These are phyloP conservation scores for Onchidella celtica DNA, from an alignment of 2,888 invertebrate species.

Conservation along the genomic window DNA sequence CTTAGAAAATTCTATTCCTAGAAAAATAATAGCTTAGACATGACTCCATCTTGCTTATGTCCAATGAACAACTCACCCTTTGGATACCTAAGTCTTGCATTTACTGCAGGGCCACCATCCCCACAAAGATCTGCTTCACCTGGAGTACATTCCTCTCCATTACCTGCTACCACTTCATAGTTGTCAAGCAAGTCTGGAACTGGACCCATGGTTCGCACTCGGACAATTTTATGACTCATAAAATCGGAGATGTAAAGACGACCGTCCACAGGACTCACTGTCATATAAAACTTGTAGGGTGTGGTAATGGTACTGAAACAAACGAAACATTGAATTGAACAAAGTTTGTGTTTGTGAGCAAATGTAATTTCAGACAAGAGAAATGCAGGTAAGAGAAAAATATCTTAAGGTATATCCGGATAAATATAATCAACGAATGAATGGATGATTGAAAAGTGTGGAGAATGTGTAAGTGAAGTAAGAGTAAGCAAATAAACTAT, in stretches of 20 bases:
- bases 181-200: constrained; percentile 83
- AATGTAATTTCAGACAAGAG: too few species aligned
- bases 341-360: too few species aligned
- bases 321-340: background rate
- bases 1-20: too few species aligned
- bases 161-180: constrained; percentile 97
- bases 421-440: too few species aligned
- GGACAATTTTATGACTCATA: constrained; percentile 80
- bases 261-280: constrained; percentile 97
- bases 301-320: constrained; percentile 92
- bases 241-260: constrained; percentile 97
- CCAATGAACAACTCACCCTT: constrained; percentile 88
- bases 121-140: constrained; percentile 89
- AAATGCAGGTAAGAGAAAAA: too few species aligned
- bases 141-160: constrained; percentile 90
- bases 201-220: constrained; percentile 79
- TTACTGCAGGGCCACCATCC: constrained; percentile 94
- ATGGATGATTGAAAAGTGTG: too few species aligned
- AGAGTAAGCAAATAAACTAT: too few species aligned
- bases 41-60: too few species aligned
- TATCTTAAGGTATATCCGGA: too few species aligned
- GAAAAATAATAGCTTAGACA: too few species aligned
- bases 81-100: constrained; percentile 92
- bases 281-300: constrained; percentile 97
- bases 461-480: too few species aligned